Percentiles rank a stretch among this genome's conserved stretches.
phyloP scores from a whole-genome alignment of 2,113 vertebrate genomes.

The Stigmatopora nigra region DNA sequence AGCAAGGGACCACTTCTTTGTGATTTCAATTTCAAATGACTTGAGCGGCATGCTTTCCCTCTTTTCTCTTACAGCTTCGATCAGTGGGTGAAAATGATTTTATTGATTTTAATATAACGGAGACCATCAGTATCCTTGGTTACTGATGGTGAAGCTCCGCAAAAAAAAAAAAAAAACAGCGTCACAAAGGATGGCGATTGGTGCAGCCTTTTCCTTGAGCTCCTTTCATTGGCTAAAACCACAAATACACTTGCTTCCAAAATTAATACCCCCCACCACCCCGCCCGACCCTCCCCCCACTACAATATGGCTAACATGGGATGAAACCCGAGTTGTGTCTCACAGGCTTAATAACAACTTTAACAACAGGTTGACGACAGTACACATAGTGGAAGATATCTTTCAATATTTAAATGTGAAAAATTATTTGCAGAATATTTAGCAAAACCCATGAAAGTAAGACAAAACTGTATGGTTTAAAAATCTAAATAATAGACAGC shows the following conservation, averaged over 20 bases:
- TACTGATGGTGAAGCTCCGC: conserved; percentile 48
- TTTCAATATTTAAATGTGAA: too few species aligned
- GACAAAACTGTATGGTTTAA: too few species aligned
- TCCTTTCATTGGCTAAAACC: conserved; percentile 51
- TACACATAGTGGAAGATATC: too few species aligned
- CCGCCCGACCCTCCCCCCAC: conserved; percentile 6
- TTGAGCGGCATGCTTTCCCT: background rate
- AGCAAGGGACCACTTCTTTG: background rate
- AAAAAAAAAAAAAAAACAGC: conserved; percentile 26
- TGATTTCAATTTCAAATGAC: background rate
- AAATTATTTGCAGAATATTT: too few species aligned
- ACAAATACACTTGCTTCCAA: conserved; percentile 42
- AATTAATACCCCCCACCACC: conserved; percentile 47
- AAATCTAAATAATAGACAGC: too few species aligned
- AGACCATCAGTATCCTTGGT: conserved; percentile 48
- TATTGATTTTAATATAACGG: conserved; percentile 20
- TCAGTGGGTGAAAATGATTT: conserved; percentile 24
- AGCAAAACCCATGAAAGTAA: too few species aligned
- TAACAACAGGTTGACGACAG: conserved; percentile 2
- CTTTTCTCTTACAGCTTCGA: background rate
- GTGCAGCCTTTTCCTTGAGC: conserved; percentile 19
- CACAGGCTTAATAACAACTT: conserved; percentile 9
- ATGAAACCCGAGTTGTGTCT: conserved; percentile 24
- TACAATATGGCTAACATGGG: background rate
- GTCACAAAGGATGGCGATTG: conserved; percentile 51